Evolutionary conservation across 2,113 vertebrate genomes (phyloP).

Genomic region (Carlito syrichta): DNA sequence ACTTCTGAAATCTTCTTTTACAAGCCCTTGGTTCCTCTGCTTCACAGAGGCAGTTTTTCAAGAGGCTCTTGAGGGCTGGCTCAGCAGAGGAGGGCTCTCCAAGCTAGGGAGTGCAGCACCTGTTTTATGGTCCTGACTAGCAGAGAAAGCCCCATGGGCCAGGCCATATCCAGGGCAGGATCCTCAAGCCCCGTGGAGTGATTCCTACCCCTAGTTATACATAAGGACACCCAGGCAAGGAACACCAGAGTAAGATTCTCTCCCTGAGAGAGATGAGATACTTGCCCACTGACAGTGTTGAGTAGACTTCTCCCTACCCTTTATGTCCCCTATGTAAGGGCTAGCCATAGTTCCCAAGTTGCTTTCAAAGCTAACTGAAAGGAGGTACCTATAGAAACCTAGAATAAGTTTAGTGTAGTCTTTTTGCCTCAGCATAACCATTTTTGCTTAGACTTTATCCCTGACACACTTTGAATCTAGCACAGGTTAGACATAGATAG

Average conservation of each 20-base stretch:
- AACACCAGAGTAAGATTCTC: background rate
- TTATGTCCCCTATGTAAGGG: background rate
- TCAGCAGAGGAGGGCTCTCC: background rate
- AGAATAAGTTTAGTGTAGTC: too few relatives aligned
- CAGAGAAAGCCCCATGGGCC: background rate
- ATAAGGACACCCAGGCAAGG: background rate
- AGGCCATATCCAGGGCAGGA: background rate
- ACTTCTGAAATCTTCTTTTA: background rate
- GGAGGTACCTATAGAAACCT: too few relatives aligned
- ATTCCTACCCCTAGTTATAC: background rate
- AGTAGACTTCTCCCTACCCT: background rate
- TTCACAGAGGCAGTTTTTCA: background rate
- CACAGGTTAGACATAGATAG: too few relatives aligned
- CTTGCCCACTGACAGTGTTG: background rate
- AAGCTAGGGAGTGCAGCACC: background rate
- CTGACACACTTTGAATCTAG: too few relatives aligned
- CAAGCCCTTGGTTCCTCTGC: background rate
- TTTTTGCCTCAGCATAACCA: too few relatives aligned
- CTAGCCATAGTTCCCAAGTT: background rate
- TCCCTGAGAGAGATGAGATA: background rate
- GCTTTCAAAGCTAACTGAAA: background rate
- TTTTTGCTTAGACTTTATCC: too few relatives aligned
- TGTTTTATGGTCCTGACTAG: background rate
- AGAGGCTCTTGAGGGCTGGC: background rate
- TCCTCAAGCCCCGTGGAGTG: background rate